Conservation (phyloP, 2,888 invertebrate species). For the Tolmerus cingulatus region DNA sequence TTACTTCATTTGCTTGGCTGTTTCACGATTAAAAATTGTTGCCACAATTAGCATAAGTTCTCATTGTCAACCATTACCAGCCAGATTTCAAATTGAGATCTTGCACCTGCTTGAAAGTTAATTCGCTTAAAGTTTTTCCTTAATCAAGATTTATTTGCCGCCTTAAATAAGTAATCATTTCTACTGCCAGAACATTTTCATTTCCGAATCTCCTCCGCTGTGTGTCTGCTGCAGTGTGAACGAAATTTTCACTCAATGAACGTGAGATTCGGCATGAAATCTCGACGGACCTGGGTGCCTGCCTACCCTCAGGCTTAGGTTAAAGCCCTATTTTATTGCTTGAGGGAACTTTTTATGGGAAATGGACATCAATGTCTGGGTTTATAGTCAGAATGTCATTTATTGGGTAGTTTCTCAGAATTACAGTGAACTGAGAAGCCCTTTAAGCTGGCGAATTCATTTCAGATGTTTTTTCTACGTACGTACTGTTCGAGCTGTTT, state of each 20-base stretch:
- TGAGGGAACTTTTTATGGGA: slow-evolving; percentile 30
- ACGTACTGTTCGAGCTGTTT: neutral
- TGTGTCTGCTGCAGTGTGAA: neutral
- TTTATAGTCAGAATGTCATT: slow-evolving; percentile 18
- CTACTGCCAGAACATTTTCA: neutral
- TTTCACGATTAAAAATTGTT: neutral
- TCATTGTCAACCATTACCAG: neutral
- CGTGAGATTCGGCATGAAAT: slow-evolving; percentile 1
- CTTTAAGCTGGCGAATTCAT: slow-evolving; percentile 25
- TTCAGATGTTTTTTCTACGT: neutral
- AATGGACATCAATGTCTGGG: slow-evolving; percentile 28
- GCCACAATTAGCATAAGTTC: neutral
- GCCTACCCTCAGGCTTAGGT: neutral
- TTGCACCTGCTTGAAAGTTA: neutral
- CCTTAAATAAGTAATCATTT: neutral
- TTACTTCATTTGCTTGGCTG: neutral
- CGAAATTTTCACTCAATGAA: neutral
- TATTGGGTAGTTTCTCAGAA: slow-evolving; percentile 26
- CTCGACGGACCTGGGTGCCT: neutral
- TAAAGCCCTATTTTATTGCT: slow-evolving; percentile 37
- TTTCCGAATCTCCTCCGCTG: neutral
- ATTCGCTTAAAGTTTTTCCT: neutral
- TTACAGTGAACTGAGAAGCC: slow-evolving; percentile 3
- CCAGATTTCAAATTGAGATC: neutral
- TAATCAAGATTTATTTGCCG: neutral